Base-by-base conservation (phyloP, 53 echinoderm and acorn worm species). In the Patiria pectinifera region DNA sequence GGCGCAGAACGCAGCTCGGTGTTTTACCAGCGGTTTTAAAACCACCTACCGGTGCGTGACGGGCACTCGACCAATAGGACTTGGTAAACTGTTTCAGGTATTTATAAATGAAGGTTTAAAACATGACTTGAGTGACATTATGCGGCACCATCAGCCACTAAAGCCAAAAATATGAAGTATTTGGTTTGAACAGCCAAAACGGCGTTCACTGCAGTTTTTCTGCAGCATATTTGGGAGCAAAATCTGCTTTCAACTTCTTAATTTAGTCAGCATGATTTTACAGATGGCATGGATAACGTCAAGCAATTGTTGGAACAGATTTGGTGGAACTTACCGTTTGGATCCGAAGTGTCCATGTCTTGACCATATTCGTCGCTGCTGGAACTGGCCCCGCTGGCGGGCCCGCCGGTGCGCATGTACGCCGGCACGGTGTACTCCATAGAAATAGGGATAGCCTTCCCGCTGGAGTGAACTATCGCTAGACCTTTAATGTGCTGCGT, bases 401-500 rank as follows among this genome's bases (percentile, higher is more conserved):
- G 90, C 7, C 90, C 90, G 45, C 90, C 90, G 44, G 80, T 81
- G 23, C 90, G 90, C 90, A 90, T 81, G n/a, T 80, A 90, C 11
- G 90, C 69, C 11, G 90, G 90, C 80, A 90, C 22, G 25, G 90
- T 80, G 69, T 90, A 90, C 80, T 90, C 90, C 90, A 90, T 90
- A 21, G 90, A 79, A n/a, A 90, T 80, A 11, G 90, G 90, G 48
- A 90, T 81, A 46, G 90, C 90, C 79, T 90, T 90, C 14, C 90
- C 81, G 24, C 81, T 81, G 5, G 90, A 90, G 80, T 81, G 90
- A 46, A 90, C 90, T 3, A 90, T 90, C 12, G 90, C 90, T 22
- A 90, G 90, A 66, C 90, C 90, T 81, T 90, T 90, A 69, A 90
- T 90, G 78, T 90, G 90, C 81, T 90, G 90, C 19, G 90, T 80